Evolutionary conservation across 2,797 vertebrate genomes (phyloP), one percentile per base, ranked within the genome.

Genomic region (Pipistrellus kuhlii): DNA sequence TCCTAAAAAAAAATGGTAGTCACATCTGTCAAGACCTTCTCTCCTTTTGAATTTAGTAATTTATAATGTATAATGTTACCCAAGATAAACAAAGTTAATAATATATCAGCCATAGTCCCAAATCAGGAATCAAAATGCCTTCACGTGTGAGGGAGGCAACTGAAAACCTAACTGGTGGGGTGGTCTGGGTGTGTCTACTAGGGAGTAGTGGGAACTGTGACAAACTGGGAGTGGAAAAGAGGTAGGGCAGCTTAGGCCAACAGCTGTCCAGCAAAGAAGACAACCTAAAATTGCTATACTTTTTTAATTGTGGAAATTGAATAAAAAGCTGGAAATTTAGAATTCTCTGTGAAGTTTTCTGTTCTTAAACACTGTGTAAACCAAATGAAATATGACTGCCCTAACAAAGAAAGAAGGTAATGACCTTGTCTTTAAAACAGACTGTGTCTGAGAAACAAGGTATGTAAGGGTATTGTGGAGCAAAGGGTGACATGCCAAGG

Each of bases 361-460:
- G 13, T 85, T 91, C 82, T 91, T 55, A 85, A 89, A 75, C 27
- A 32, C 30, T 62, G 18, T 81, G 30, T 82, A 35, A 93, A 88
- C 38, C n/a, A 81, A 94, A 73, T 59, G 68, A 95, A 94, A 94
- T 82, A 83, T 76, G 41, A 85, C 64, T 96, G 92, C 88, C 64
- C 81, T 69, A 64, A 90, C 91, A 78, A 80, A 93, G 53, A 87
- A 91, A 59, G 80, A 87, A 80, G 77, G 38, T 13, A 8, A 51
- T 4, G 20, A 71, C 78, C 77, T 93, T 95, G 85, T 93, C 91
- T 92, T 66, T 64, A 57, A 93, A 82, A 93, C 46, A 93, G 82
- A 95, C 73, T 38, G 8, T 84, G 80, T 68, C 85, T 90, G 53
- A 90, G 75, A 94, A 95, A 57, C 64, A 85, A 85, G 68, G 53